Base-by-base conservation (phyloP, 1,140 invertebrate species). In the Chrysopa pallens region DNA sequence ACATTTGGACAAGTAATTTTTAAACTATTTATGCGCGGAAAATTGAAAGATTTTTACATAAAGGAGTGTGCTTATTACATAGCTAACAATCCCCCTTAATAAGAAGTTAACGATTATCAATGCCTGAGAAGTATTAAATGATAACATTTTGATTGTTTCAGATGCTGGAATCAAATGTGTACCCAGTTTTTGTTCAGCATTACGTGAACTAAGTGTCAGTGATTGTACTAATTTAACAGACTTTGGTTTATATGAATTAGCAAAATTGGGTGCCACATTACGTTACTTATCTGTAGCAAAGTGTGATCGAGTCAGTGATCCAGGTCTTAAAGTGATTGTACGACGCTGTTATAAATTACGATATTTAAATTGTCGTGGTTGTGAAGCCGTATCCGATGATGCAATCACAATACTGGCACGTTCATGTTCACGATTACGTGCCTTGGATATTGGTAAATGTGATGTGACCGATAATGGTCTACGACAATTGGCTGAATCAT, bases 211-310 rank as follows among this genome's bases (percentile, higher is more conserved):
- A 8, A 89, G 85, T 49, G 80, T 93, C 9, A 91, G 87, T 8
- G 89, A 93, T 62, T 95, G 90, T 57, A 67, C 73, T 5, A 80
- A 79, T 46, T 76, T 95, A 27, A 92, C 88, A 0, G 89, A 95
- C 58, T 91, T 89, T 54, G 87, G 88, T 1, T 68, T 93, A 5
- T 84, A 89, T 51, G 88, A 92, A 64, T 57, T 93, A 37, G 85
- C 87, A 1, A 86, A 87, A 55, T 63, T 93, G 8, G 87, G 86
- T 1, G 79, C 83, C 0, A 81, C 80, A 0, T 60, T 90, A 36
- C 69, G 86, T 7, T 90, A 90, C 55, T 70, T 89, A 7, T 88
- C 84, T 4, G 84, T 89, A 15, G 85, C 85, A n/a, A 89, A 89
- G 58, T 90, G 86, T 61, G 81, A 84, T 48, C 77, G 81, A 50